Base-by-base conservation (phyloP, 37 sponge, comb jelly and placozoan genomes). In the Bolinopsis microptera region DNA sequence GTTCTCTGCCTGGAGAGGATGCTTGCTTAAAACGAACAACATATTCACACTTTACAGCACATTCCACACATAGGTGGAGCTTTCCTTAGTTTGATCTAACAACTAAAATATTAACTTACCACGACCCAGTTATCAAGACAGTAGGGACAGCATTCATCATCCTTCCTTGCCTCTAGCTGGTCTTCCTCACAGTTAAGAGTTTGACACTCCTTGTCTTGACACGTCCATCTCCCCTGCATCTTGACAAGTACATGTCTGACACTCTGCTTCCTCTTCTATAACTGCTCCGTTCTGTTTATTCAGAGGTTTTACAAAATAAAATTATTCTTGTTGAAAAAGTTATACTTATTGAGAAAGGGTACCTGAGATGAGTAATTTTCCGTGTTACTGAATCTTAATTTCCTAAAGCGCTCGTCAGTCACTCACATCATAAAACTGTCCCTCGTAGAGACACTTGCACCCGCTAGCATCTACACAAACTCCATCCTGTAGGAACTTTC, bases 401-500 rank as follows among this genome's bases (percentile, higher is more conserved):
- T n/a, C n/a, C n/a, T n/a, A n/a, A n/a, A n/a, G n/a, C n/a, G n/a
- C n/a, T n/a, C n/a, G n/a, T n/a, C n/a, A n/a, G n/a, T 48, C 5
- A 70, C 74, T 70, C 26, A 80, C 82, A 16, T 80, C 22, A 35
- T 80, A 80, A 37, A 80, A 80, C 32, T 18, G 23, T 80, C 82
- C 82, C 82, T 80, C 82, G 82, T 80, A 80, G 82, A 80, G 82
- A 80, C 82, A 80, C 82, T 80, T 80, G 82, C 82, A 80, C 37
- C 3, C 37, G 38, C 32, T 80, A 80, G 38, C 38, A 9, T 1
- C 82, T 30, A 80, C 82, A 35, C 82, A 80, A 8, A 34, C 82
- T 3, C 82, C 82, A 22, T 80, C 82, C 37, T 80, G 82, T 3
- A 34, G 82, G 38, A 36, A 80, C 82, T 80, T 33, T 33, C 82